Conservation (phyloP, 2,797 vertebrate species). For the Eospalax fontanierii region DNA sequence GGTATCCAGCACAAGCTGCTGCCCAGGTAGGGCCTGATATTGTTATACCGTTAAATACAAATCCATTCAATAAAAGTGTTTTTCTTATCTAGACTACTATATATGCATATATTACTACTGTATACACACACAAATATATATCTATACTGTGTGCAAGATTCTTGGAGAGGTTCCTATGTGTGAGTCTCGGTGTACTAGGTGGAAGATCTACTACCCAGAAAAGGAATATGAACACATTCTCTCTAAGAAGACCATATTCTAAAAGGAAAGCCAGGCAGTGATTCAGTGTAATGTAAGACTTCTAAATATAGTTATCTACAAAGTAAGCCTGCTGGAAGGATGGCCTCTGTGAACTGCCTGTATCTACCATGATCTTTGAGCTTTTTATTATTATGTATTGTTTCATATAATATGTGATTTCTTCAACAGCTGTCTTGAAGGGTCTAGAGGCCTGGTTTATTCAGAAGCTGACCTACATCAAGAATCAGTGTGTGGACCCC, state of each 20-base stretch:
- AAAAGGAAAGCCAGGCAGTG: neutral
- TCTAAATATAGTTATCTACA: neutral
- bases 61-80: neutral
- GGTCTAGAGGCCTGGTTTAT: neutral
- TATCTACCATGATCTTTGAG: neutral
- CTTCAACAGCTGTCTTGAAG: neutral
- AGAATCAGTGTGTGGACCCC: neutral
- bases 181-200: neutral
- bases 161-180: neutral
- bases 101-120: neutral
- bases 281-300: neutral
- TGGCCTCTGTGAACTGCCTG: neutral
- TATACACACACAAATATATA: neutral
- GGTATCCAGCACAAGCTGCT: neutral
- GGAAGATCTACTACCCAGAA: neutral
- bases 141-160: neutral
- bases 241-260: neutral
- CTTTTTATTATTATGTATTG: neutral
- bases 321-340: neutral
- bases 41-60: constrained; percentile 67
- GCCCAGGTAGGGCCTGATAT: constrained; percentile 60
- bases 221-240: neutral
- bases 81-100: neutral
- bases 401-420: constrained; percentile 12
- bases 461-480: neutral